These are phyloP conservation scores for Phenganax subtilis DNA, from an alignment of 92 coral and sea anemone species.

Conservation along the genomic window DNA sequence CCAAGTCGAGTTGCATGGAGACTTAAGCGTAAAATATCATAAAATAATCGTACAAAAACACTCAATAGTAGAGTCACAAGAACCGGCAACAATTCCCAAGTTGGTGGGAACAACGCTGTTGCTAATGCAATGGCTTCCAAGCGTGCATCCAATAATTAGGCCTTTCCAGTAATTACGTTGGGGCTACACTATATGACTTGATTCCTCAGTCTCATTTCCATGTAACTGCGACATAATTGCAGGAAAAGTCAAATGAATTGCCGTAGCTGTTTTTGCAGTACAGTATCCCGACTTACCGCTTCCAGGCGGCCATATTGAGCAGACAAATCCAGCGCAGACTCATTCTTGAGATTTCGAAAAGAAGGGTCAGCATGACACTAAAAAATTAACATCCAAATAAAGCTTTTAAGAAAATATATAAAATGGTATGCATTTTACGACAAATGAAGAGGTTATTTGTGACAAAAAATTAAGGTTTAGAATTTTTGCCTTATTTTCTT, in stretches of 20 bases:
- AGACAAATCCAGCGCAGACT: constrained; percentile 86
- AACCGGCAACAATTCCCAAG: too few relatives aligned
- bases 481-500: too few relatives aligned
- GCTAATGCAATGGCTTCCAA: background rate
- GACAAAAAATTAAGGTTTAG: too few relatives aligned
- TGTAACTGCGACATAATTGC: background rate
- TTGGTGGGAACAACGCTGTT: background rate
- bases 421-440: background rate
- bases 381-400: background rate
- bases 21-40: too few relatives aligned
- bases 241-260: background rate
- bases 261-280: background rate
- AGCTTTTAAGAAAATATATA: background rate
- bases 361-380: constrained; percentile 92
- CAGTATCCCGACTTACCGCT: constrained; percentile 55
- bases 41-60: too few relatives aligned
- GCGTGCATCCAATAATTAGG: too few relatives aligned
- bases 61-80: too few relatives aligned
- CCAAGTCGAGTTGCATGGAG: too few relatives aligned
- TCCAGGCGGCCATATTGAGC: constrained; percentile 95
- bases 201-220: too few relatives aligned
- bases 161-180: too few relatives aligned
- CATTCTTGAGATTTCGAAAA: constrained; percentile 65
- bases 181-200: too few relatives aligned
- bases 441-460: too few relatives aligned